Evolutionary conservation across 2,888 invertebrate genomes (phyloP).

Genomic region (Tuta absoluta): DNA sequence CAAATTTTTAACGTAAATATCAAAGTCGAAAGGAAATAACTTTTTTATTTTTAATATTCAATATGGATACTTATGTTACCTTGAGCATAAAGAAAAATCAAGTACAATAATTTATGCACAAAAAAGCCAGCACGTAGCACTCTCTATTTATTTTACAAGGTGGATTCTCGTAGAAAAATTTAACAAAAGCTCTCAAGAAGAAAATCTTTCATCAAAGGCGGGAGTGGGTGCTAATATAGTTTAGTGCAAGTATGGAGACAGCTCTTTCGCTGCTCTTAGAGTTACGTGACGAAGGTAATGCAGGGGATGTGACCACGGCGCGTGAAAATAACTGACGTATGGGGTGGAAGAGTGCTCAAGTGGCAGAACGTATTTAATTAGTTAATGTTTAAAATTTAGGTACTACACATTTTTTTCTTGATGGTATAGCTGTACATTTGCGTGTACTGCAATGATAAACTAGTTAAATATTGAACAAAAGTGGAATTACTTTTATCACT

Average conservation of each 20-base stretch:
- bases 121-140: conserved; percentile 36
- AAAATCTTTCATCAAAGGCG: conserved; percentile 74
- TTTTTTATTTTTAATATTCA: background rate
- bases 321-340: background rate
- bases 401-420: no score
- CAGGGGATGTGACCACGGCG: conserved; percentile 1
- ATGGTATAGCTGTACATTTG: no score
- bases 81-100: background rate
- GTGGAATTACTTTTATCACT: no score
- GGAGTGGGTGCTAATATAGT: conserved; percentile 47
- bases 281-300: conserved; percentile 25
- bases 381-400: no score
- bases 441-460: no score
- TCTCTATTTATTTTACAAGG: conserved; percentile 62
- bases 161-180: conserved; percentile 59
- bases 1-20: background rate
- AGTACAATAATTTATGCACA: conserved; percentile 8
- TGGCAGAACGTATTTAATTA: background rate
- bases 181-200: conserved; percentile 72
- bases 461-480: no score
- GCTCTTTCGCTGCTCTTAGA: no score
- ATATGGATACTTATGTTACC: background rate
- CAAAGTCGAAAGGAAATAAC: background rate
- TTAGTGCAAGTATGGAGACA: conserved; percentile 19
- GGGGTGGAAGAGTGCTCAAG: background rate